phyloP scores from a whole-genome alignment of 2,888 invertebrate genomes.

The Ellobium chinense region DNA sequence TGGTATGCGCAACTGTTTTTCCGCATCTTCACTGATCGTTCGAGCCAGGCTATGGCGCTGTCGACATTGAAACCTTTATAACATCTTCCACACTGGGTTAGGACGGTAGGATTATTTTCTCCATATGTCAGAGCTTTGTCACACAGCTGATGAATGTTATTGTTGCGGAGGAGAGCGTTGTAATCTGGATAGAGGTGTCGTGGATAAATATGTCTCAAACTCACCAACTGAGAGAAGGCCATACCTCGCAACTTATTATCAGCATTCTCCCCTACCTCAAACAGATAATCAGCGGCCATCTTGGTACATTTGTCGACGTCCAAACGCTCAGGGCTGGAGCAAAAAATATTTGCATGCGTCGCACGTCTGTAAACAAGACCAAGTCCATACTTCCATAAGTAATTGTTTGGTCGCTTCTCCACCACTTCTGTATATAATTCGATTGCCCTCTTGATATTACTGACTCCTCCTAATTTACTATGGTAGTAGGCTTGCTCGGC shows the following conservation, averaged over 20 bases:
- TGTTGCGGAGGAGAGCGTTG: background rate
- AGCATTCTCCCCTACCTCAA: background rate
- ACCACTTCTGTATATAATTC: background rate
- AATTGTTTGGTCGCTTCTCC: background rate
- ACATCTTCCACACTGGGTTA: background rate
- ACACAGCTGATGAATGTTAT: background rate
- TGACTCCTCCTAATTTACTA: slow-evolving; percentile 3
- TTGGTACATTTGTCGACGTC: background rate
- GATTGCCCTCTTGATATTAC: background rate
- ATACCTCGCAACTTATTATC: background rate
- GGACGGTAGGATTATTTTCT: background rate
- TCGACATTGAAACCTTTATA: background rate
- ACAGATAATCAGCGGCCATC: slow-evolving; percentile 3
- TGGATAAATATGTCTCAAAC: background rate
- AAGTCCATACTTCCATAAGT: background rate
- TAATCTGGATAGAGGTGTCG: background rate
- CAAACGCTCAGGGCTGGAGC: background rate
- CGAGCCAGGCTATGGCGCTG: background rate
- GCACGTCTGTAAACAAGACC: background rate
- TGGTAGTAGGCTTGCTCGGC: slow-evolving; percentile 27
- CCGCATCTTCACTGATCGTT: background rate
- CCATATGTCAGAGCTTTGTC: slow-evolving; percentile 9
- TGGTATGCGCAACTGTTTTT: slow-evolving; percentile 1
- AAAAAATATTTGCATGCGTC: background rate
- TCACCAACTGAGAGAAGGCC: slow-evolving; percentile 9